These are phyloP conservation scores for roundworm (Caenorhabditis elegans) DNA, from an alignment of 1,140 invertebrate genomes.

Conservation along the genomic window DNA sequence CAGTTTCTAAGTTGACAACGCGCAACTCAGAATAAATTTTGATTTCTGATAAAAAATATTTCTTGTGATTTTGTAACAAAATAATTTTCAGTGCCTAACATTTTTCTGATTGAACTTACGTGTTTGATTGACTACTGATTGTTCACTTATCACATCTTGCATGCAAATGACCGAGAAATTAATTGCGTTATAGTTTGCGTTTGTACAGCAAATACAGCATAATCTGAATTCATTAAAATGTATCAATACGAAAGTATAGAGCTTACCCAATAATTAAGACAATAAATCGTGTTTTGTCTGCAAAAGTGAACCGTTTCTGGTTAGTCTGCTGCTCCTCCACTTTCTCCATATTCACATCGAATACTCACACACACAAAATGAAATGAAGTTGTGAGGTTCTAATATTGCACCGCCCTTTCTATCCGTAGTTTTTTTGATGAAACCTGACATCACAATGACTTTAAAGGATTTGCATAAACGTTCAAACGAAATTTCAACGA, in stretches of 20 bases:
- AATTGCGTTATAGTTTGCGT: neutral
- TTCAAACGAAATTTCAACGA: neutral
- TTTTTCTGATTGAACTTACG: neutral
- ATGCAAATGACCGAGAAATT: slow-evolving; percentile 9
- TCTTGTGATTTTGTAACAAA: too few species aligned
- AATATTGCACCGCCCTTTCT: neutral
- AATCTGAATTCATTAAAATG: neutral
- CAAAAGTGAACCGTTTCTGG: neutral
- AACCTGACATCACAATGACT: neutral
- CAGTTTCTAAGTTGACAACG: too few species aligned
- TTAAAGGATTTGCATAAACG: neutral
- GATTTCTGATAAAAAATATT: too few species aligned
- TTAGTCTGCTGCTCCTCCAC: neutral
- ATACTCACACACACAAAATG: neutral
- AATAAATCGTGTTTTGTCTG: slow-evolving; percentile 1
- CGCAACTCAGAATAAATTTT: too few species aligned
- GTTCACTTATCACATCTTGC: neutral
- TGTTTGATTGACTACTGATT: neutral
- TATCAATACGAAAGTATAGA: too few species aligned
- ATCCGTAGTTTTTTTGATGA: neutral
- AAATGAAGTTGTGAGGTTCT: neutral
- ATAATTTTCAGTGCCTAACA: too few species aligned
- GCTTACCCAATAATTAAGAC: neutral
- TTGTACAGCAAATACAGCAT: neutral
- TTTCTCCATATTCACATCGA: slow-evolving; percentile 1